Base-by-base conservation (phyloP, 1,140 invertebrate species). In the Neodiprion lecontei region DNA sequence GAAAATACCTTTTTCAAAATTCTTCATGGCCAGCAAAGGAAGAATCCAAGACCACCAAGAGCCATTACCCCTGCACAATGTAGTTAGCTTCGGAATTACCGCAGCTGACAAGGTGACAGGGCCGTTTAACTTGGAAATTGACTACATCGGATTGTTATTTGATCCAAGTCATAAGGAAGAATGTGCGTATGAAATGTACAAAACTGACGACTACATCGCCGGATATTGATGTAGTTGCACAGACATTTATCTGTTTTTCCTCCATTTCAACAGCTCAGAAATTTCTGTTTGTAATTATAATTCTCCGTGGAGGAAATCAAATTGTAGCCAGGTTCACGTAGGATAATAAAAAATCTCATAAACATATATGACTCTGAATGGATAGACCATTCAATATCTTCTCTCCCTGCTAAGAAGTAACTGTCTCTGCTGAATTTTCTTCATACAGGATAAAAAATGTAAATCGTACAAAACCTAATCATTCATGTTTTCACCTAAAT, bases 1-100 rank as follows among this genome's bases (percentile, higher is more conserved):
- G 1, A 95, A 95, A 94, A 96, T 99, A 82, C 98, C 98, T 21
- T 98, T 99, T 89, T 97, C 96, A 7, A 98, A 97, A 87, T 99
- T 99, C 86, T 92, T 96, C 72, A 87, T 97, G 14, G 88, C 91
- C 8, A 92, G 92, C 14, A 97, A 96, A 90, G 97, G 97, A 7
- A 86, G 93, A n/a, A 84, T 98, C 66, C 96, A 98, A 88, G 96
- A 98, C 86, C 90, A 88, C 28, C 97, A 98, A 85, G 78, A 73
- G 14, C 81, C 89, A 11, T 84, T 98, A 23, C 84, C 87, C 0
- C 77, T 92, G 17, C 78, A 91, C 71, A 88, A 82, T 80, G 86
- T 98, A 3, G 90, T 90, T 0, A 91, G 91, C 83, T 91, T 99
- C 84, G 94, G 96, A n/a, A 94, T 99, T 67, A 92, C 95, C 1